Conservation (phyloP, 2,797 vertebrate species). For the Myotis myotis region DNA sequence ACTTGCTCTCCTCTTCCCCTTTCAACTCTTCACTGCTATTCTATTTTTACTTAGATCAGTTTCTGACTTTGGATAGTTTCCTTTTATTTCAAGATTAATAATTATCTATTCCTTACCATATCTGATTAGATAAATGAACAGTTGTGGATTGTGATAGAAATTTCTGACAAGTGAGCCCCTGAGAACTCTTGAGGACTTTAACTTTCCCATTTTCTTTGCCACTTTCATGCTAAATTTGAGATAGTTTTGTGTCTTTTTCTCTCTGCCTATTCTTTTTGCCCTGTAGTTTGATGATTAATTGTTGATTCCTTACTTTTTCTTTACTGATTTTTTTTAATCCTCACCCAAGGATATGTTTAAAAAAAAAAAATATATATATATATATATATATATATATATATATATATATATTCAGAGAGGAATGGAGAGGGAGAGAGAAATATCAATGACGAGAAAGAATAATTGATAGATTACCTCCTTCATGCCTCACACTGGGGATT, state of each 20-base stretch:
- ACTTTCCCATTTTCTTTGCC: slow-evolving; percentile 53
- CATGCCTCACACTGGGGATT: too few species aligned
- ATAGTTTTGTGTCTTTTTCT: slow-evolving; percentile 25
- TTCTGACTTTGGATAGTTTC: slow-evolving; percentile 53
- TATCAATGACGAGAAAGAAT: too few species aligned
- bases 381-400: too few species aligned
- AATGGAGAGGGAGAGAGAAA: too few species aligned
- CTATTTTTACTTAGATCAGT: slow-evolving; percentile 61
- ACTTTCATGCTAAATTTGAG: slow-evolving; percentile 1
- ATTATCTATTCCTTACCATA: slow-evolving; percentile 57
- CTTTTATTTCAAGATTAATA: slow-evolving; percentile 64
- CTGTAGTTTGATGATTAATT: neutral
- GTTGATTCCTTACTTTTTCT: neutral
- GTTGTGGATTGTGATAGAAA: slow-evolving; percentile 38
- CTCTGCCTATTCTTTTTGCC: neutral
- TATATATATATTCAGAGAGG: too few species aligned
- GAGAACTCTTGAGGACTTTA: slow-evolving; percentile 51
- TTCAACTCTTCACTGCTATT: slow-evolving; percentile 33
- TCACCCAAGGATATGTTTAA: neutral
- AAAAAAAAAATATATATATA: too few species aligned
- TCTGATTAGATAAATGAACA: slow-evolving; percentile 58
- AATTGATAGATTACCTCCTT: too few species aligned
- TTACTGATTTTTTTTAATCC: slow-evolving; percentile 18
- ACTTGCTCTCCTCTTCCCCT: slow-evolving; percentile 48
- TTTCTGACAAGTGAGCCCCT: slow-evolving; percentile 39